Percentiles rank a stretch among this genome's conserved stretches.
phyloP scores from a whole-genome alignment of 2,797 vertebrate species.

The Myripristis murdjan region DNA sequence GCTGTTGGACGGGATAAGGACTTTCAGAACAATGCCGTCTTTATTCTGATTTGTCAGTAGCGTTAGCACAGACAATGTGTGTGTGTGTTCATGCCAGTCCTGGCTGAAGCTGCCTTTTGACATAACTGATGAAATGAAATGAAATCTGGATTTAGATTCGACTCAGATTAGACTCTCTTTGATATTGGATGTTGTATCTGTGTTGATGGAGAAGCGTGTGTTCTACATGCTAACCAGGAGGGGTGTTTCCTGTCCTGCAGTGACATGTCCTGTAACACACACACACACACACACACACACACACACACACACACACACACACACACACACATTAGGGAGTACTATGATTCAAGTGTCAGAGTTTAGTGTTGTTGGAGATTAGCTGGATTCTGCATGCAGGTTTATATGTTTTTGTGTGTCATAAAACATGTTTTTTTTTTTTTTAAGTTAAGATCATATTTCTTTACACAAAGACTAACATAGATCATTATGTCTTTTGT shows the following conservation, averaged over 20 bases:
- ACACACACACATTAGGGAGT: neutral
- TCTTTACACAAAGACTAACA: too few species aligned
- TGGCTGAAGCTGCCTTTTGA: constrained; percentile 25
- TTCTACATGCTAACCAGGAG: constrained; percentile 3
- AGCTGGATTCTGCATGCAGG: constrained; percentile 1
- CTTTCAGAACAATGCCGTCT: constrained; percentile 76
- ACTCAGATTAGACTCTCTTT: too few species aligned
- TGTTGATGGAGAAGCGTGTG: constrained; percentile 20
- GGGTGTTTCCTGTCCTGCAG: constrained; percentile 28
- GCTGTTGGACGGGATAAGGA: constrained; percentile 64
- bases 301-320: neutral
- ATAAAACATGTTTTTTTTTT: too few species aligned
- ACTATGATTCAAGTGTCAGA: constrained; percentile 11
- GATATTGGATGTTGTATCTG: neutral
- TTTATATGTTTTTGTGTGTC: neutral
- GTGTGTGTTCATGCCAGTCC: neutral
- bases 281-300: constrained; percentile 16
- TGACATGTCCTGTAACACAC: constrained; percentile 35
- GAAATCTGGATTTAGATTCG: neutral
- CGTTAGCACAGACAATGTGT: constrained; percentile 18
- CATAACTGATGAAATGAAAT: neutral
- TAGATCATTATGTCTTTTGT: too few species aligned
- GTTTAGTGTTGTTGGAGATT: constrained; percentile 15
- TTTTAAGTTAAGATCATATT: too few species aligned
- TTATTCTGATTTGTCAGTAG: constrained; percentile 70